A percentile compares a stretch with the other conserved stretches of the same genome.
Conservation (phyloP, 1,140 invertebrate species). For the Diuraphis noxia region DNA sequence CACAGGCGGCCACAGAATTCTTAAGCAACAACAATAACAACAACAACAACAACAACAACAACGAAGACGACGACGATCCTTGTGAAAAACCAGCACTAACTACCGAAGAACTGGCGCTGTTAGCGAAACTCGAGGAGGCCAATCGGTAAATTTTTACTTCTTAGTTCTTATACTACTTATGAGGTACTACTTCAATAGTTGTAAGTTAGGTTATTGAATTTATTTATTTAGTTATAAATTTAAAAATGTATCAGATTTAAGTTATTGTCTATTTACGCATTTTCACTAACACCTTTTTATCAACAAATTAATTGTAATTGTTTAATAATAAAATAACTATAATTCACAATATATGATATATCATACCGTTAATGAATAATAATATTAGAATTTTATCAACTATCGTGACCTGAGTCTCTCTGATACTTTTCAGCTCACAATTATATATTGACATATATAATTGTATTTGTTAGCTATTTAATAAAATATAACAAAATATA, state of each 20-base stretch:
- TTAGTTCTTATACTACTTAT: neutral
- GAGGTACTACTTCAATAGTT: neutral
- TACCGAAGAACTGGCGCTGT: constrained; percentile 74
- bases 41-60: neutral
- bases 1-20: constrained; percentile 29
- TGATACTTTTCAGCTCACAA: neutral
- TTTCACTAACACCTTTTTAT: neutral
- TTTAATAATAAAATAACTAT: neutral
- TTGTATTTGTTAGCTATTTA: neutral
- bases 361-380: neutral
- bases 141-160: constrained; percentile 68
- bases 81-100: constrained; percentile 32
- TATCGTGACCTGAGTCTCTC: no score
- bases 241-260: neutral
- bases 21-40: constrained; percentile 36
- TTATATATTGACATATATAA: neutral
- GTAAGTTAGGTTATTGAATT: neutral
- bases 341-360: neutral
- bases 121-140: constrained; percentile 91
- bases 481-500: neutral
- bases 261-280: neutral
- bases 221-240: no score
- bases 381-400: neutral
- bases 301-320: neutral
- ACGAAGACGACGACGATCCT: neutral